phyloP scores from a whole-genome alignment of 2,888 invertebrate species.

The Zelleria hepariella region DNA sequence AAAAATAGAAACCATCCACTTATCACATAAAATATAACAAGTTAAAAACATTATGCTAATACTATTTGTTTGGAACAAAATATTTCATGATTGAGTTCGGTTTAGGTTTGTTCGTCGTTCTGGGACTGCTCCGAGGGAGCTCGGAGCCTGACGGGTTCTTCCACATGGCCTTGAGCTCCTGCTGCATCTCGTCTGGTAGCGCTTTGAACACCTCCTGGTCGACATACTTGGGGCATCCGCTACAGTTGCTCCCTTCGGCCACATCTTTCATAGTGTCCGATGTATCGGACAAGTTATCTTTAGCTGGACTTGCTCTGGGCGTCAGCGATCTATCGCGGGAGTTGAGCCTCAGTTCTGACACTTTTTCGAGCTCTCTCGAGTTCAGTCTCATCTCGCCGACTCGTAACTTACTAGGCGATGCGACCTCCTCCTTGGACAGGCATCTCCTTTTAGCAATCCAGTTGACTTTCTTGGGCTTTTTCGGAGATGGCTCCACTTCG shows the following conservation, averaged over 20 bases:
- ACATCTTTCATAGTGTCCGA: conserved; percentile 55
- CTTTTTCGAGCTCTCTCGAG: conserved; percentile 74
- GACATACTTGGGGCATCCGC: conserved; percentile 76
- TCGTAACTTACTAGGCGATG: conserved; percentile 78
- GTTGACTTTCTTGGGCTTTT: conserved; percentile 74
- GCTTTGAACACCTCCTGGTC: conserved; percentile 79
- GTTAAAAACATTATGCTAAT: conserved; percentile 60
- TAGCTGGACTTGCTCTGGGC: conserved; percentile 60
- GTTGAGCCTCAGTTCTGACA: conserved; percentile 58
- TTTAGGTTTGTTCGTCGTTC: conserved; percentile 69
- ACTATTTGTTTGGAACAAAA: conserved; percentile 78
- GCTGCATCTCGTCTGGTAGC: conserved; percentile 79
- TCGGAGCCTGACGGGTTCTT: conserved; percentile 61
- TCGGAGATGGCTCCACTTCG: conserved; percentile 83
- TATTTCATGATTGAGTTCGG: conserved; percentile 77
- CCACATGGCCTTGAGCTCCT: conserved; percentile 81
- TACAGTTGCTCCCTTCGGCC: conserved; percentile 47
- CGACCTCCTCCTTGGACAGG: conserved; percentile 65
- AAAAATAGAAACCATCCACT: conserved; percentile 73
- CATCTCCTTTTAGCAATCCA: conserved; percentile 66
- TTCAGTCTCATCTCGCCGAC: conserved; percentile 77
- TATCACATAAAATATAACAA: conserved; percentile 67
- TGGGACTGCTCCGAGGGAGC: conserved; percentile 52
- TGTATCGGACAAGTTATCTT: conserved; percentile 51
- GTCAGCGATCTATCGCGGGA: conserved; percentile 59